A percentile compares a stretch with the other conserved stretches of the same genome.
Evolutionary conservation across 2,888 invertebrate genomes (phyloP).

Genomic region (Ctenicera cuprea): DNA sequence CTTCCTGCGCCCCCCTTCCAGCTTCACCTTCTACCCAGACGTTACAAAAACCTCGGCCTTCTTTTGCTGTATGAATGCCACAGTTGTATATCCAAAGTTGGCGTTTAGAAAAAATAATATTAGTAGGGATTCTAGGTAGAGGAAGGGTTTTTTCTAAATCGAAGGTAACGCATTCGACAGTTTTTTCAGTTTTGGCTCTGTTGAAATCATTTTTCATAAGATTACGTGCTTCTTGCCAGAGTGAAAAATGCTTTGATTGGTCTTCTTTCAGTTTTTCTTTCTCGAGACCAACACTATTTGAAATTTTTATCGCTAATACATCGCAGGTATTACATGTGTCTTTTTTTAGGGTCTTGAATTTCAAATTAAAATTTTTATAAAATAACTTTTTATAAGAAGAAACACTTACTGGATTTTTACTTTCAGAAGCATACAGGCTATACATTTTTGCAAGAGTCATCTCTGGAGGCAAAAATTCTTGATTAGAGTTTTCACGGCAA

Average conservation of each 20-base stretch:
- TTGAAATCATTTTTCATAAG: not conserved
- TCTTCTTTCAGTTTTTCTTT: not conserved
- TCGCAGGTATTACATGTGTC: constrained; percentile 18
- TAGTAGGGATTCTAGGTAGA: not conserved
- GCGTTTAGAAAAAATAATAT: not conserved
- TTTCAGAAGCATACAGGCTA: no score
- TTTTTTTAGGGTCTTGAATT: not conserved
- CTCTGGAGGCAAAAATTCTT: no score
- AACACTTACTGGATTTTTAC: not conserved
- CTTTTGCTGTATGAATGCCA: not conserved
- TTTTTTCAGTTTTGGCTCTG: not conserved
- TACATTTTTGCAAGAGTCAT: no score
- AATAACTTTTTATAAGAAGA: not conserved
- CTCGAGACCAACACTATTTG: not conserved
- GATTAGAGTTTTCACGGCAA: no score
- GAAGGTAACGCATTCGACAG: not conserved
- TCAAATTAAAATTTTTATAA: constrained; percentile 8
- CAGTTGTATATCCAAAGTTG: not conserved
- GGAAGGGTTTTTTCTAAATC: not conserved
- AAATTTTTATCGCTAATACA: not conserved
- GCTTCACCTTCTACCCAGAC: not conserved
- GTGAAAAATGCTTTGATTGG: not conserved
- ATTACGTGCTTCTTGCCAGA: not conserved
- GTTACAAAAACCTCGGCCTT: not conserved
- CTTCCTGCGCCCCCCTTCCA: not conserved